phyloP scores from a whole-genome alignment of 2,797 vertebrate species.

The Halcyon chelicuti region DNA sequence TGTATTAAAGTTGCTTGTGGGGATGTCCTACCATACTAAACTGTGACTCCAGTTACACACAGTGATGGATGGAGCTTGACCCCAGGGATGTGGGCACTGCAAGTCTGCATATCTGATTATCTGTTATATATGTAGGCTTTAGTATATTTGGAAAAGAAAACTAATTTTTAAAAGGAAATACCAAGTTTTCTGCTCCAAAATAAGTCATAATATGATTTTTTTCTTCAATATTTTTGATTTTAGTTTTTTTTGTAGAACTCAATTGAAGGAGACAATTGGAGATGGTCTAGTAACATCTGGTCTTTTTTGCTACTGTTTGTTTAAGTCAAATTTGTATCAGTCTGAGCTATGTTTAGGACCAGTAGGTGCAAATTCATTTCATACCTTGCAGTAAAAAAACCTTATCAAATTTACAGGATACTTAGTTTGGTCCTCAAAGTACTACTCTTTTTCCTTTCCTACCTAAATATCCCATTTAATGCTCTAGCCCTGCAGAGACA shows the following conservation, averaged over 20 bases:
- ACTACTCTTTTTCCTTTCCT: background rate
- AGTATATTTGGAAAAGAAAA: conserved; percentile 7
- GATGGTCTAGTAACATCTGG: background rate
- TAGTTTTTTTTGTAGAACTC: background rate
- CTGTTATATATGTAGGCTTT: background rate
- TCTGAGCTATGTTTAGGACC: background rate
- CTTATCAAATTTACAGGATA: background rate
- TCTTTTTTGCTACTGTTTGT: background rate
- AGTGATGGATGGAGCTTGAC: background rate
- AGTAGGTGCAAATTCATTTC: background rate
- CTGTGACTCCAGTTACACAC: background rate
- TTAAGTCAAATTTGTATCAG: background rate
- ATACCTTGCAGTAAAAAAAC: background rate
- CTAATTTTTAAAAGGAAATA: background rate
- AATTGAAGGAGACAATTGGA: background rate
- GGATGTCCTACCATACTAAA: background rate
- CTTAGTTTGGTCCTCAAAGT: background rate
- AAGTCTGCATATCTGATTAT: background rate
- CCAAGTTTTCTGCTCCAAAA: background rate
- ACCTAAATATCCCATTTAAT: background rate
- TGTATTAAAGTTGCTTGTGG: background rate
- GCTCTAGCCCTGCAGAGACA: background rate
- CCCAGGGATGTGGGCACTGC: background rate
- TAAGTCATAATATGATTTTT: background rate
- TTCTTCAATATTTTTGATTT: background rate